These are phyloP conservation scores for Hyposmocoma kahamanoa DNA, from an alignment of 1,140 invertebrate genomes.

Conservation along the genomic window DNA sequence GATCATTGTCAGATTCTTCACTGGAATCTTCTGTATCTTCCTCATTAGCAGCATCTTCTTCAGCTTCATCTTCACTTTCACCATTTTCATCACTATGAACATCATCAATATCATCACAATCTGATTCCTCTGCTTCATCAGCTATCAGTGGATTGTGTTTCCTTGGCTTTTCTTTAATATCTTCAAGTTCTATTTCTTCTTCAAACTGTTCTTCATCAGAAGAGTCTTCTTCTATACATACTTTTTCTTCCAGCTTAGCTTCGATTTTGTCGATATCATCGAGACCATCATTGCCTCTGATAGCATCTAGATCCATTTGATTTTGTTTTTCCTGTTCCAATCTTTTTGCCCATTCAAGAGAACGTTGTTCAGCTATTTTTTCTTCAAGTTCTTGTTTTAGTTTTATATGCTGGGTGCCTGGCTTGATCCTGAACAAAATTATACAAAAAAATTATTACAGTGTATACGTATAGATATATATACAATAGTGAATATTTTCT, in stretches of 20 bases:
- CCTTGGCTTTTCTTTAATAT: constrained; percentile 59
- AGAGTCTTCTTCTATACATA: constrained; percentile 25
- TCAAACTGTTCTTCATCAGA: constrained; percentile 61
- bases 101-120: constrained; percentile 30
- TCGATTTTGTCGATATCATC: constrained; percentile 62
- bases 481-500: too few relatives aligned
- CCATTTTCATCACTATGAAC: constrained; percentile 44
- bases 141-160: constrained; percentile 55
- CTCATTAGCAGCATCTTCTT: constrained; percentile 22
- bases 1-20: constrained; percentile 32
- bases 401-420: constrained; percentile 76
- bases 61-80: constrained; percentile 40
- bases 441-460: not conserved
- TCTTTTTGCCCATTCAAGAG: constrained; percentile 78
- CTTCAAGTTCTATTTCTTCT: constrained; percentile 60
- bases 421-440: constrained; percentile 56
- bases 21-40: constrained; percentile 15
- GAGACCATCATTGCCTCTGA: constrained; percentile 35
- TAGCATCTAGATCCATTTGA: constrained; percentile 47
- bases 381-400: constrained; percentile 78
- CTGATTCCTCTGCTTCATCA: constrained; percentile 69
- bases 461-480: too few relatives aligned
- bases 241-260: constrained; percentile 36
- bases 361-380: constrained; percentile 76
- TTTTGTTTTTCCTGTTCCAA: constrained; percentile 62